phyloP scores from a whole-genome alignment of 2,113 vertebrate genomes.

The Hydrochoerus hydrochaeris region DNA sequence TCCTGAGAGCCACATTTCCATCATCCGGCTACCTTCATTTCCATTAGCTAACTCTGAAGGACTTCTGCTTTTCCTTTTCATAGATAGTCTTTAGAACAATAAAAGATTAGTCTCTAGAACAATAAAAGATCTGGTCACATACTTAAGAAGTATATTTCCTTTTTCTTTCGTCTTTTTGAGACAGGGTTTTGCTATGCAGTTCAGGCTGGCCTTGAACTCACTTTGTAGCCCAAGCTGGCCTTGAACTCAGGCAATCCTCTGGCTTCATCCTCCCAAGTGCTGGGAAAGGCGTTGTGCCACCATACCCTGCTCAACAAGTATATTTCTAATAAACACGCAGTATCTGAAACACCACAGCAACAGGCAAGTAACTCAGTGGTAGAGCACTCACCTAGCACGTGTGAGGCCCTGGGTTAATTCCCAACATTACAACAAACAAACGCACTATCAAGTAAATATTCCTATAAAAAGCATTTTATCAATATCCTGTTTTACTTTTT shows the following conservation, averaged over 20 bases:
- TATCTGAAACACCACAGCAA: not conserved
- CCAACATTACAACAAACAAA: not conserved
- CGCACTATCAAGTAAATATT: not conserved
- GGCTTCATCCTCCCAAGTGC: not conserved
- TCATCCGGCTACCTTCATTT: not conserved
- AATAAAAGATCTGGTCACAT: not conserved
- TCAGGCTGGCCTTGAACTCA: not conserved
- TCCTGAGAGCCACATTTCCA: not conserved
- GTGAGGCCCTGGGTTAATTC: not conserved
- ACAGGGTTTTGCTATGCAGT: not conserved
- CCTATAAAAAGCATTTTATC: not conserved
- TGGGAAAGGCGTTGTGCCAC: not conserved
- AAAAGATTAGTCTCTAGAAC: conserved; percentile 37
- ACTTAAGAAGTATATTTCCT: not conserved
- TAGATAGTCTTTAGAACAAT: conserved; percentile 17
- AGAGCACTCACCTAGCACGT: not conserved
- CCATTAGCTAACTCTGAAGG: not conserved
- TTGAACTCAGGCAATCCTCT: not conserved
- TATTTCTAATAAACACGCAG: not conserved
- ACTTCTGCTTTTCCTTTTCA: conserved; percentile 31
- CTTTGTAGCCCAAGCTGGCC: not conserved
- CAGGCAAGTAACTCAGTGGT: too few species aligned
- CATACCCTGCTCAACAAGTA: not conserved
- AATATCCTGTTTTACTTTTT: not conserved
- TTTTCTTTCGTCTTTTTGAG: not conserved